Conservation (phyloP, 2,797 vertebrate species). For the Parambassis ranga region DNA sequence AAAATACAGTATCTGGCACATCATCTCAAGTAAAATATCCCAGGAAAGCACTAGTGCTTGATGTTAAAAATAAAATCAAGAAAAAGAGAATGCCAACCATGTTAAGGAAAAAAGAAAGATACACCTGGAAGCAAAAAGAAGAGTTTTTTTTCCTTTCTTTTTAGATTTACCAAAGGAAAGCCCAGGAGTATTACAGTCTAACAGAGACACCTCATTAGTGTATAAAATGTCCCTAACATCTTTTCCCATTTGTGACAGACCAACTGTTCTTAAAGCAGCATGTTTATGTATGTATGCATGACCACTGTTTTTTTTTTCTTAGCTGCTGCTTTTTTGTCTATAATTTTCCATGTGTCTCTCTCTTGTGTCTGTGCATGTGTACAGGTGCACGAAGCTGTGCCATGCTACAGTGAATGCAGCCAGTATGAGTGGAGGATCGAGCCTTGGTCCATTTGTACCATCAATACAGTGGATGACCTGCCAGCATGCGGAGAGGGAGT, state of each 20-base stretch:
- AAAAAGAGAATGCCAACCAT: background rate
- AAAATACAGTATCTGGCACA: background rate
- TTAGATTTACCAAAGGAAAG: background rate
- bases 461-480: conserved; percentile 85
- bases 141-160: background rate
- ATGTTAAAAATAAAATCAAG: background rate
- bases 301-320: background rate
- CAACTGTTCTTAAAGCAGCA: background rate
- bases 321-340: background rate
- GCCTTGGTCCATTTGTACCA: conserved; percentile 92
- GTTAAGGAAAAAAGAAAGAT: background rate
- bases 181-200: background rate
- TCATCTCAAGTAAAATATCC: conserved; percentile 2
- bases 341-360: background rate
- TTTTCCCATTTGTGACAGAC: background rate
- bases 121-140: background rate
- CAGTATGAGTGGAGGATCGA: conserved; percentile 88
- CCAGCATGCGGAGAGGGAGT: conserved; percentile 91
- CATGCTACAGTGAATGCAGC: conserved; percentile 88
- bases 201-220: conserved; percentile 5
- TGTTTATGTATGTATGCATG: conserved; percentile 4
- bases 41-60: background rate
- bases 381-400: conserved; percentile 93
- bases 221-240: background rate
- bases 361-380: conserved; percentile 5